phyloP scores from a whole-genome alignment of 2,888 invertebrate genomes.

The Tortricodes alternella region DNA sequence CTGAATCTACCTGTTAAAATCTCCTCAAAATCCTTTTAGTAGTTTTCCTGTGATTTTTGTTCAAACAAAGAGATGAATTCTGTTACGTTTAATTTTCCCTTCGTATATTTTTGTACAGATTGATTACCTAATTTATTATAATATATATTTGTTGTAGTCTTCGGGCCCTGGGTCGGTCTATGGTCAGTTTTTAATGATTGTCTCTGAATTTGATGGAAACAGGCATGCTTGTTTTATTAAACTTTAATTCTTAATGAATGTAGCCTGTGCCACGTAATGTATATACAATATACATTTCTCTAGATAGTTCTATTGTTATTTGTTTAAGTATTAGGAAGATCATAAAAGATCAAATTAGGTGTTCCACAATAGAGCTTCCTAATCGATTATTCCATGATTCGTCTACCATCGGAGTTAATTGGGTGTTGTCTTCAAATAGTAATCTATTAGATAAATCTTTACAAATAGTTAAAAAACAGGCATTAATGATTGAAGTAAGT shows the following conservation, averaged over 20 bases:
- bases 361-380: conserved; percentile 77
- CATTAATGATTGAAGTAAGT: neutral
- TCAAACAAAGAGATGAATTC: too few relatives aligned
- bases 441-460: conserved; percentile 19
- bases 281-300: conserved; percentile 68
- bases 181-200: neutral
- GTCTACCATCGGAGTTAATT: conserved; percentile 58
- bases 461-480: conserved; percentile 7
- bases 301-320: conserved; percentile 76
- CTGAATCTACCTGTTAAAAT: too few relatives aligned
- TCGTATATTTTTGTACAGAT: too few relatives aligned
- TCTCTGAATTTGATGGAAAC: conserved; percentile 6
- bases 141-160: too few relatives aligned
- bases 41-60: too few relatives aligned
- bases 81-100: too few relatives aligned
- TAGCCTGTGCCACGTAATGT: conserved; percentile 78
- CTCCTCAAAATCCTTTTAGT: too few relatives aligned
- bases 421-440: conserved; percentile 38
- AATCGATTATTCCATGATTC: conserved; percentile 54
- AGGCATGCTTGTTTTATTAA: conserved; percentile 1
- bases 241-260: conserved; percentile 46
- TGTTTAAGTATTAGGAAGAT: conserved; percentile 64
- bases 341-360: conserved; percentile 60
- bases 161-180: too few relatives aligned
- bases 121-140: too few relatives aligned